These are phyloP conservation scores for Acrocephalus arundinaceus DNA, from an alignment of 2,113 vertebrate species.

Conservation along the genomic window DNA sequence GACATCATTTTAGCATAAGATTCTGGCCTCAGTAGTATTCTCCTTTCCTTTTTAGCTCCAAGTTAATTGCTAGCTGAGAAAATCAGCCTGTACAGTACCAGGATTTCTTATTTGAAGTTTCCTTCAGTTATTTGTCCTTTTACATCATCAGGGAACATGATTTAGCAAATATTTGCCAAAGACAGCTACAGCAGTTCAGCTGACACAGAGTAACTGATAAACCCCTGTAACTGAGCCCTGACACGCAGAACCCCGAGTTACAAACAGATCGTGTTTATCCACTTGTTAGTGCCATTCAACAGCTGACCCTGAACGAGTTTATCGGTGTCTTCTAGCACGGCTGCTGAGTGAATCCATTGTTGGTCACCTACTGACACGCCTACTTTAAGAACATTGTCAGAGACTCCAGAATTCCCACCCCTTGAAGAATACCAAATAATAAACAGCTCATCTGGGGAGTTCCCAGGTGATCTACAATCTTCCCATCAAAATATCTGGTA, in stretches of 20 bases:
- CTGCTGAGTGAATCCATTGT: neutral
- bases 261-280: slow-evolving; percentile 47
- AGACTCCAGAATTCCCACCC: neutral
- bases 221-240: slow-evolving; percentile 31
- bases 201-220: slow-evolving; percentile 1
- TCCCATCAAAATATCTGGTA: neutral
- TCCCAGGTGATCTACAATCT: neutral
- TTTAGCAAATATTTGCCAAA: slow-evolving; percentile 18
- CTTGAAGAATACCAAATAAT: neutral
- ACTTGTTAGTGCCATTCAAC: slow-evolving; percentile 51
- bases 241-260: neutral
- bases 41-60: neutral
- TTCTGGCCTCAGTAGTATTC: neutral
- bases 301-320: neutral
- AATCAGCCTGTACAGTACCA: neutral
- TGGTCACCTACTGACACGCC: neutral
- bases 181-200: slow-evolving; percentile 18
- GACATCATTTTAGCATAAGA: neutral
- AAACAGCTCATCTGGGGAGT: neutral
- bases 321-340: neutral
- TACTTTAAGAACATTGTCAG: neutral
- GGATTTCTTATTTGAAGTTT: neutral
- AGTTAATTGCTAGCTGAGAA: neutral
- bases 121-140: neutral
- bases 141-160: neutral